phyloP scores from a whole-genome alignment of 2,888 invertebrate species.

The Orchestes rusci region DNA sequence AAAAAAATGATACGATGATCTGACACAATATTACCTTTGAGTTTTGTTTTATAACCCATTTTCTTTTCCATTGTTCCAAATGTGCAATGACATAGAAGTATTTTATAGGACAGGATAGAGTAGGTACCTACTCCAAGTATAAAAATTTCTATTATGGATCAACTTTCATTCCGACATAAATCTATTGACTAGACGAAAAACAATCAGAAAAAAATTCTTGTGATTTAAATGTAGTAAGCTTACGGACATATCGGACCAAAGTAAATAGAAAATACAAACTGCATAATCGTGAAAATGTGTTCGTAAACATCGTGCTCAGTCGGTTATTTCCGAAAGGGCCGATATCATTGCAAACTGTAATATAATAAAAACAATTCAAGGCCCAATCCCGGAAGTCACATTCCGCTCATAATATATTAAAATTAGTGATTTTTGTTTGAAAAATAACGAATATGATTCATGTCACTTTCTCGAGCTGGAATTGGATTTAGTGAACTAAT shows the following conservation, averaged over 20 bases:
- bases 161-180: constrained; percentile 11
- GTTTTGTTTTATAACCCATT: too few species aligned
- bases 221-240: constrained; percentile 18
- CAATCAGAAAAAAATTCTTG: too few species aligned
- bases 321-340: constrained; percentile 5
- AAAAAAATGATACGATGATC: too few species aligned
- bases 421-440: constrained; percentile 41
- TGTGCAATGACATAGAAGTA: too few species aligned
- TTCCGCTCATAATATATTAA: constrained; percentile 40
- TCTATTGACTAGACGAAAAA: constrained; percentile 7
- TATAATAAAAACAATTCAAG: constrained; percentile 34
- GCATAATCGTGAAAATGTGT: constrained; percentile 21
- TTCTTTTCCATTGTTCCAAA: too few species aligned
- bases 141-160: too few species aligned
- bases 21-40: too few species aligned
- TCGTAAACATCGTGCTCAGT: constrained; percentile 19
- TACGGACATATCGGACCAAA: constrained; percentile 20
- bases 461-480: constrained; percentile 17
- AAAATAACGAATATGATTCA: constrained; percentile 37
- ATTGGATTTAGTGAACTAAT: constrained; percentile 16
- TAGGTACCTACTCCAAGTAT: too few species aligned
- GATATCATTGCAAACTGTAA: constrained; percentile 18
- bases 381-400: constrained; percentile 33
- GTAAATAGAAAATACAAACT: constrained; percentile 10
- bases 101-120: too few species aligned